Base-by-base conservation (phyloP, 2,113 vertebrate species). In the Thinocorus orbignyianus region DNA sequence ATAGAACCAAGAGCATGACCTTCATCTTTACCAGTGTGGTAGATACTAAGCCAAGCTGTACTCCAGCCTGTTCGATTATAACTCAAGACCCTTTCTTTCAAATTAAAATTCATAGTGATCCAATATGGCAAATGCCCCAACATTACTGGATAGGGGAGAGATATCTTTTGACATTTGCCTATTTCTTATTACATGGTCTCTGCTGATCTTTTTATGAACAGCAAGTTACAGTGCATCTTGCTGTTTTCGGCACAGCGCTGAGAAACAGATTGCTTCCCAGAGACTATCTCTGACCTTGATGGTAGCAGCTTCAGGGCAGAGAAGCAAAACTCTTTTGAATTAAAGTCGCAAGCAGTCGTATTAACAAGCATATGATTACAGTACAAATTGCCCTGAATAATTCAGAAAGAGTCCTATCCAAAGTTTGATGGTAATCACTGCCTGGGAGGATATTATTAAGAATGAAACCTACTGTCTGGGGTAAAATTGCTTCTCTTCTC, bases 371-470 rank as follows among this genome's bases (percentile, higher is more conserved):
- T 88, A 68, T 88, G 93, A 97, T 96, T 97, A 94, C 44, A 90
- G 74, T 86, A 93, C 84, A 97, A 96, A 96, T 95, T 97, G 90
- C n/a, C 93, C 74, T 96, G 95, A 95, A 96, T 96, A 81, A 91
- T 96, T 95, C 74, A 95, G n/a, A 78, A 73, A 88, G 55, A 93
- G 51, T 69, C 48, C n/a, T 60, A 69, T 72, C 80, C 64, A n/a
- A 95, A 95, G 55, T 89, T 41, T 72, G 87, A 96, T 92, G 66
- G 55, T 76, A 96, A 95, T 96, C 88, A 79, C 33, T 71, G 72
- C 33, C 88, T 68, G 33, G 58, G 46, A 90, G 82, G 46, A 68
- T 93, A 73, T 54, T 85, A 77, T 86, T 82, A 73, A 85, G 94
- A 89, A 74, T 41, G 39, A 80, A 93, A 74, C 62, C 52, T 72